Base-by-base conservation (phyloP, 1,140 invertebrate genomes). In the Homarus americanus region DNA sequence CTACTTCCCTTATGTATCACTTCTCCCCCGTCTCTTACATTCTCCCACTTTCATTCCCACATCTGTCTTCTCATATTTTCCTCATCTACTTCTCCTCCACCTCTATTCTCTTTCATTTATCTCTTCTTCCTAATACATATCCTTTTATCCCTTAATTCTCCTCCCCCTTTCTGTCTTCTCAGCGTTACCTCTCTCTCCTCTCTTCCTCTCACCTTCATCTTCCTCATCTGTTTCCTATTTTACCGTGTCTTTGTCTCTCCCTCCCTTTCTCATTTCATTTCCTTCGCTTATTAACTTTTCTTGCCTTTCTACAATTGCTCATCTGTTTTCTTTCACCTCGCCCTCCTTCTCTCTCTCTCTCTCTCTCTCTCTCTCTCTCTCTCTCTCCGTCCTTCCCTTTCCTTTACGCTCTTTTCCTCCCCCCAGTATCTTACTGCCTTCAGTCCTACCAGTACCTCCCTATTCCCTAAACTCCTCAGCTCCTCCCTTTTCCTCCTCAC, bases 381-480 rank as follows among this genome's bases (percentile, higher is more conserved):
- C 36, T 73, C 69, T 78, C 85, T 78, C 73, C 38, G 44, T 78
- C 73, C 38, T 34, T 78, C 73, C 63, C 41, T 78, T 49, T 78
- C 85, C 78, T 28, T 87, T 28, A 78, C 85, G 63, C 85, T 78
- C 75, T 79, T 32, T 49, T 69, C 28, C 41, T 49, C 72, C 5
- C 32, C 66, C n/a, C 10, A 1, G 7, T 75, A 12, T 20, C 32
- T 66, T 34, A 10, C 32, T 20, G 24, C 83, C 75, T 10, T 34
- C 12, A 32, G 15, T 20, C 53, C 36, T 53, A 32, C 41, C 34
- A 20, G 12, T 36, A 44, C 36, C 44, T 49, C 41, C 32, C 72
- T 58, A 20, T 53, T 24, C 32, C 36, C 49, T 44, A 32, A 10
- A 58, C 66, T 36, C 72, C 53, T 32, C 9, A 7, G 17, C 32